These are phyloP conservation scores for Turritopsis dohrnii DNA, from an alignment of 30 jellyfish, hydroid and myxozoan species.

Conservation along the genomic window DNA sequence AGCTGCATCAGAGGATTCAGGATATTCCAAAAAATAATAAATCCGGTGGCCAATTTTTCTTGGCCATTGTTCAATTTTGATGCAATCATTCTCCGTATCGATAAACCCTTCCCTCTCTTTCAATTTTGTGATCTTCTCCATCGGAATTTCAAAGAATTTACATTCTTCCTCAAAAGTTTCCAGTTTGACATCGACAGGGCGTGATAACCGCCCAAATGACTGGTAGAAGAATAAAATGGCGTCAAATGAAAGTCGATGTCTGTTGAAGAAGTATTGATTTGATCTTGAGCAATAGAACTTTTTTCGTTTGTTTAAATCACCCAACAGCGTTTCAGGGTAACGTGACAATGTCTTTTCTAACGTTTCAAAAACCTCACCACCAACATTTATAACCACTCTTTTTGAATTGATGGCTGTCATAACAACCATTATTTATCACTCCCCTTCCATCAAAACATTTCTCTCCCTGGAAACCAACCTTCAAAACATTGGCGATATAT, in stretches of 20 bases:
- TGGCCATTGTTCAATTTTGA: neutral
- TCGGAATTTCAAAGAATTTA: conserved; percentile 53
- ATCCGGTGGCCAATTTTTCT: neutral
- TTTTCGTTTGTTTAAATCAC: conserved; percentile 39
- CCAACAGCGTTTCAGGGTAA: conserved; percentile 67
- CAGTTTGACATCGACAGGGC: conserved; percentile 56
- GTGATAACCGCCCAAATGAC: conserved; percentile 60
- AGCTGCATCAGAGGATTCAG: conserved; percentile 74
- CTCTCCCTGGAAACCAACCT: neutral
- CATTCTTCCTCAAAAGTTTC: conserved; percentile 75
- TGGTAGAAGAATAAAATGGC: conserved; percentile 80
- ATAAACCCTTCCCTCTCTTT: conserved; percentile 51
- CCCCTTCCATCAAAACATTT: neutral
- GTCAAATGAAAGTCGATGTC: conserved; percentile 70
- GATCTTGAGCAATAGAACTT: conserved; percentile 9
- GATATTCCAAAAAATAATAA: conserved; percentile 46
- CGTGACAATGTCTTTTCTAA: conserved; percentile 53
- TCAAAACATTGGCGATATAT: no score
- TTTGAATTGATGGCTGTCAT: neutral
- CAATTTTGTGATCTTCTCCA: conserved; percentile 37
- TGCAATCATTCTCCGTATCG: neutral
- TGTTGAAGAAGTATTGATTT: conserved; percentile 52
- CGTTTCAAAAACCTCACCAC: conserved; percentile 81
- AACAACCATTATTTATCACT: neutral
- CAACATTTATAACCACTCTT: conserved; percentile 33